Base-by-base conservation (phyloP, 2,888 invertebrate genomes). In the Morpho helenor region DNA sequence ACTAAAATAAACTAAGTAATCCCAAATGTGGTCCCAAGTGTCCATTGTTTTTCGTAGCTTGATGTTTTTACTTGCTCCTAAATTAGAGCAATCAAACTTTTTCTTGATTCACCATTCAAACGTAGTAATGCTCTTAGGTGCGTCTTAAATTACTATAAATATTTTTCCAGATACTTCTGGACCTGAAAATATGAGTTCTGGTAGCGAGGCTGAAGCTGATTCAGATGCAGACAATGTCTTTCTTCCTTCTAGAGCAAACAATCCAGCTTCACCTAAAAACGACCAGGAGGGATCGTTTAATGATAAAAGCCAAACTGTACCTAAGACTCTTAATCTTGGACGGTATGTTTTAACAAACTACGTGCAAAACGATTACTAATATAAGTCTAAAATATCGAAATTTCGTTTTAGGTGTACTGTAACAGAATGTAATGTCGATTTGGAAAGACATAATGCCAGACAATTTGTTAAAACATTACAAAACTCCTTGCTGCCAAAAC, bases 401-500 rank as follows among this genome's bases (percentile, higher is more conserved):
- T 46, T 53, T 60, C 52, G 31, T 76, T 82, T 7, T 68, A 89
- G 91, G 66, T 91, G 90, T 70, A 89, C 84, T 1, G 75, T 88
- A 61, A 90, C 89, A 0, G 91, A 94, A 75, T 94, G 94, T 68
- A 96, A 96, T 68, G 95, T 95, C 8, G 96, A 97, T 74, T 93
- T 95, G 48, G 97, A 98, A 79, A 91, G 97, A 53, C 96, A 96
- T 76, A 97, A 97, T 77, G 97, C 97, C 0, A 90, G 95, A 22
- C 95, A 95, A 74, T 98, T 97, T 77, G 94, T 96, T 0, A 94
- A 94, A 73, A 95, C 95, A 0, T 76, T 97, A 31, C 94, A 94
- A 62, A 92, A 93, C 62, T 93, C 95, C 59, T 84, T 97, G 46
- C 89, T 98, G 8, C 97, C 97, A 0, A 94, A 95, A 73, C 87